Evolutionary conservation across 1,140 invertebrate species (phyloP), one percentile per base, ranked within the genome.

Genomic region (Tigriopus japonicus): DNA sequence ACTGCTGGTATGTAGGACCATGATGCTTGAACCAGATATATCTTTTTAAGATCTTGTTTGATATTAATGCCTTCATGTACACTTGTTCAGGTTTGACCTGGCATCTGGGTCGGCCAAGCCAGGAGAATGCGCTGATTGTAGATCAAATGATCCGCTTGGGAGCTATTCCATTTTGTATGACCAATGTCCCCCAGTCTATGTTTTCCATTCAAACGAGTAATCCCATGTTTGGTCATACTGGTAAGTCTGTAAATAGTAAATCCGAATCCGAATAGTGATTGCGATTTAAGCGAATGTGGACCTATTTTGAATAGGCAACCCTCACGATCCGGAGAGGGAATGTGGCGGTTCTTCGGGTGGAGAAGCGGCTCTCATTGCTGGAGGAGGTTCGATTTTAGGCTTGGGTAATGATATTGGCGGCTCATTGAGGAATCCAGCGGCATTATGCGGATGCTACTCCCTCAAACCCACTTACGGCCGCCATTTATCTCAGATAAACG

Each of bases 361-460:
- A 9, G 83, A 85, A 71, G 83, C 62, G 3, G 69, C 69, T 0
- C 64, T 85, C 1, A 72, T 87, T 15, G 77, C 85, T 9, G 80
- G 86, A 5, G 82, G 80, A 64, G 88, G 85, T 40, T 80, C 82
- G 24, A 81, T 89, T 12, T 79, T 97, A 65, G 87, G 92, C 1
- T 73, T 98, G 42, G 88, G 92, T 49, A 92, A 90, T 0, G 93
- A 98, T 70, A 93, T 98, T 59, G 58, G 90, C 3, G 94, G 94
- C 0, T 94, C 88, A 12, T 92, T 96, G 66, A 79, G 94, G 28
- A 91, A 97, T 80, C 93, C 93, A 0, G 77, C 84, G 12, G 91
- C 86, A 67, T 97, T 96, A 68, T 93, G 90, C 74, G 93, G 94
- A 43, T 79, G 97, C 55, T 97, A 92, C 71, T 93, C 92, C 9